A percentile compares a stretch with the other conserved stretches of the same genome.
Evolutionary conservation across 2,797 vertebrate genomes (phyloP).

Genomic region (Megalops cyprinoides): DNA sequence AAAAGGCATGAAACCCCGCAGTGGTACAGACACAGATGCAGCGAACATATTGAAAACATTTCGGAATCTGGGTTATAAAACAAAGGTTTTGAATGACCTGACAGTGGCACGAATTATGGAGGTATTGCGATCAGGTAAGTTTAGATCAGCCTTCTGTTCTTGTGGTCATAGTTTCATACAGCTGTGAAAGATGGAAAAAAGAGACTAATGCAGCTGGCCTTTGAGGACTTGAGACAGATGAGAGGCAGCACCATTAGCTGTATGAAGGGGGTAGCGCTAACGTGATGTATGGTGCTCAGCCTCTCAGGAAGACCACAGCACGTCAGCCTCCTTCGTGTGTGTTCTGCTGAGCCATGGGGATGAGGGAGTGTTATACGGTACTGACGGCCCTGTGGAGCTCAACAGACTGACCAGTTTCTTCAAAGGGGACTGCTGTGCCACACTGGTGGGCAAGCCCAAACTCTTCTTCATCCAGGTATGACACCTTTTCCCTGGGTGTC

Average conservation of each 20-base stretch:
- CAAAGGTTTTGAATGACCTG: constrained; percentile 52
- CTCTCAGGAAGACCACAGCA: constrained; percentile 69
- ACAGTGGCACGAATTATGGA: constrained; percentile 53
- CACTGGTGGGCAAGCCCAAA: constrained; percentile 76
- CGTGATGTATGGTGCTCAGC: constrained; percentile 43
- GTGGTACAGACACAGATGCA: constrained; percentile 70
- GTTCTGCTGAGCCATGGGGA: constrained; percentile 76
- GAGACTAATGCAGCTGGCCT: neutral
- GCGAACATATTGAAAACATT: constrained; percentile 49
- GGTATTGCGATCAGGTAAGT: constrained; percentile 53
- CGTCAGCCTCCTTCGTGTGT: constrained; percentile 69
- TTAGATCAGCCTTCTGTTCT: neutral
- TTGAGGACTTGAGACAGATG: neutral
- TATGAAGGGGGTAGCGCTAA: neutral
- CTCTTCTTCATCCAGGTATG: constrained; percentile 79
- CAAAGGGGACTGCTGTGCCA: constrained; percentile 61
- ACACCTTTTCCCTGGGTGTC: neutral
- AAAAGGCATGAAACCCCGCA: constrained; percentile 59
- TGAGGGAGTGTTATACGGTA: constrained; percentile 67
- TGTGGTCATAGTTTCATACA: neutral
- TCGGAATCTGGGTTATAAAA: constrained; percentile 59
- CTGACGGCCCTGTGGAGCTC: constrained; percentile 46
- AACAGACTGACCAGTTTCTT: constrained; percentile 57
- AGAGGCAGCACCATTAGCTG: neutral
- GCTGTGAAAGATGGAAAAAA: neutral